These are phyloP conservation scores for Agrypnia vestita DNA, from an alignment of 1,140 invertebrate genomes.

Conservation along the genomic window DNA sequence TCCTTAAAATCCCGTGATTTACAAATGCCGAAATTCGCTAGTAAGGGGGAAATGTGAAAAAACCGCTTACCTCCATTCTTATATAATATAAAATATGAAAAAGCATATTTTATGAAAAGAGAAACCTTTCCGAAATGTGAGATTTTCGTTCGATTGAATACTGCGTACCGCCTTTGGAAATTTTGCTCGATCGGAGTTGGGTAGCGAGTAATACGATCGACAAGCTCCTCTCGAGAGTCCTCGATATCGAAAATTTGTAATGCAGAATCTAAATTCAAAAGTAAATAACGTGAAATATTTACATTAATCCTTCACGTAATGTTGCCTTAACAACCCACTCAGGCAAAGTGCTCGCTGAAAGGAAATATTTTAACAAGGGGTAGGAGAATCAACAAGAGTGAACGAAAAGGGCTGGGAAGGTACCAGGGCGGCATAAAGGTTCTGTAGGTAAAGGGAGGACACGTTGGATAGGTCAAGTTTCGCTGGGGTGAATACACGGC, in stretches of 20 bases:
- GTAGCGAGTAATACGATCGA: too few relatives aligned
- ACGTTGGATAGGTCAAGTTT: slow-evolving; percentile 39
- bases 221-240: too few relatives aligned
- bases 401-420: slow-evolving; percentile 13
- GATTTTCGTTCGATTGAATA: too few relatives aligned
- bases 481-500: slow-evolving; percentile 24
- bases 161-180: too few relatives aligned
- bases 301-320: slow-evolving; percentile 1
- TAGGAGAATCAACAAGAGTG: slow-evolving; percentile 11
- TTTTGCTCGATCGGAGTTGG: too few relatives aligned
- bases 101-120: too few relatives aligned
- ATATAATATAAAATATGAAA: too few relatives aligned
- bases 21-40: too few relatives aligned
- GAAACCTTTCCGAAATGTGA: too few relatives aligned
- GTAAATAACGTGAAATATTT: slow-evolving; percentile 22
- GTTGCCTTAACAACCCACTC: neutral
- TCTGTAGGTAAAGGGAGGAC: slow-evolving; percentile 40
- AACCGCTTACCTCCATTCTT: too few relatives aligned
- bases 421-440: slow-evolving; percentile 30
- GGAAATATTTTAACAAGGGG: slow-evolving; percentile 17
- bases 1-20: too few relatives aligned
- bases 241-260: neutral
- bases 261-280: neutral
- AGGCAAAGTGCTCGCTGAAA: slow-evolving; percentile 32
- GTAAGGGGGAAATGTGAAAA: too few relatives aligned